Base-by-base conservation (phyloP, 2,797 vertebrate genomes). In the Eurystomus glaucurus region DNA sequence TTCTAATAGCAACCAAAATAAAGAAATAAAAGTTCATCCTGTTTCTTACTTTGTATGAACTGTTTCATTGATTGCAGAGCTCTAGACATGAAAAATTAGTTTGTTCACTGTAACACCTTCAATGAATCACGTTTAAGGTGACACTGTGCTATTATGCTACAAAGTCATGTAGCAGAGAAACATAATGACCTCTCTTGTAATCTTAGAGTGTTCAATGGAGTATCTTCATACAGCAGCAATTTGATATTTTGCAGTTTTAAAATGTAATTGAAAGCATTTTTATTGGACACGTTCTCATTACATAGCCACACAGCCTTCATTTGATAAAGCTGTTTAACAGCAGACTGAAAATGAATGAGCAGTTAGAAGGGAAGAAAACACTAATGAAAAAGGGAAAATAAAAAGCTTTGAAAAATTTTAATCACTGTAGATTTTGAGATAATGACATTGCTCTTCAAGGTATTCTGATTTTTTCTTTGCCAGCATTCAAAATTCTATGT, bases 261-360 rank as follows among this genome's bases (percentile, higher is more conserved):
- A 97, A 92, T 75, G 80, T 92, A 97, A 84, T 90, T 86, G 72
- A 97, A 88, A 88, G 69, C 84, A 83, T 94, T 97, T 97, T 91
- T 95, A 94, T 77, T 93, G 79, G 66, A 33, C 45, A 82, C 41
- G 46, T 76, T 95, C 83, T 95, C 85, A 94, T 97, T 97, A 96
- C 89, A 91, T 43, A 92, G 54, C 35, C 76, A 79, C 90, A 58
- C 21, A 87, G 61, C 51, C n/a, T 75, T 87, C 83, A 93, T 96
- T 96, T 97, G 70, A 97, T 90, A 93, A 96, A 94, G 64, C 87
- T 90, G 79, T 92, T 94, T 72, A 96, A 95, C 20, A 69, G 26
- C 18, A 48, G 69, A 66, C 50, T 82, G 69, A 79, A 95, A 96
- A 85, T 55, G 62, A 90, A 90, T 11, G n/a, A 86, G 64, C 43